These are phyloP conservation scores for Amyelois transitella DNA, from an alignment of 1,140 invertebrate species.

Conservation along the genomic window DNA sequence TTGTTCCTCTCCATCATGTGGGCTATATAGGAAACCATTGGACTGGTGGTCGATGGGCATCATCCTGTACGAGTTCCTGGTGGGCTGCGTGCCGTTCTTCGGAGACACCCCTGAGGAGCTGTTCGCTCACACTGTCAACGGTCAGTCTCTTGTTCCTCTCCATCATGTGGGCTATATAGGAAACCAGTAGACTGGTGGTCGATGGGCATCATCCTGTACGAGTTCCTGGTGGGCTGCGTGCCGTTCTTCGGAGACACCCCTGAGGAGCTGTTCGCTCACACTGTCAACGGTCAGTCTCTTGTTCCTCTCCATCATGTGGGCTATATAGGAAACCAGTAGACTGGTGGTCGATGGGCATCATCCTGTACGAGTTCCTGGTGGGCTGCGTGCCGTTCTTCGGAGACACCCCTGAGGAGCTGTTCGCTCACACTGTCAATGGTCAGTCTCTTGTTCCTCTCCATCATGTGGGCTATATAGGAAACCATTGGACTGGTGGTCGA, in stretches of 20 bases:
- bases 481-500: conserved; percentile 99
- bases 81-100: conserved; percentile 99
- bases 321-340: conserved; percentile 99
- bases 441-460: too few relatives aligned
- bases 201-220: conserved; percentile 98
- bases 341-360: conserved; percentile 99
- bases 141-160: too few relatives aligned
- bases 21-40: conserved; percentile 98
- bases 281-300: conserved; percentile 92
- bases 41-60: conserved; percentile 99
- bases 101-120: too few relatives aligned
- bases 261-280: conserved; percentile 99
- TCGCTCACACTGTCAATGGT: too few relatives aligned
- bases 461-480: too few relatives aligned
- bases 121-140: conserved; percentile 98
- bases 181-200: conserved; percentile 99
- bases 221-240: conserved; percentile 98
- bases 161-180: too few relatives aligned
- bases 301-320: too few relatives aligned
- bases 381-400: conserved; percentile 99
- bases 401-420: too few relatives aligned
- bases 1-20: too few relatives aligned
- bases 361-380: conserved; percentile 98
- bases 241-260: too few relatives aligned
- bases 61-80: conserved; percentile 98